Percentiles rank a stretch among this genome's conserved stretches.
phyloP scores from a whole-genome alignment of 2,113 vertebrate genomes.

The Notothenia coriiceps region DNA sequence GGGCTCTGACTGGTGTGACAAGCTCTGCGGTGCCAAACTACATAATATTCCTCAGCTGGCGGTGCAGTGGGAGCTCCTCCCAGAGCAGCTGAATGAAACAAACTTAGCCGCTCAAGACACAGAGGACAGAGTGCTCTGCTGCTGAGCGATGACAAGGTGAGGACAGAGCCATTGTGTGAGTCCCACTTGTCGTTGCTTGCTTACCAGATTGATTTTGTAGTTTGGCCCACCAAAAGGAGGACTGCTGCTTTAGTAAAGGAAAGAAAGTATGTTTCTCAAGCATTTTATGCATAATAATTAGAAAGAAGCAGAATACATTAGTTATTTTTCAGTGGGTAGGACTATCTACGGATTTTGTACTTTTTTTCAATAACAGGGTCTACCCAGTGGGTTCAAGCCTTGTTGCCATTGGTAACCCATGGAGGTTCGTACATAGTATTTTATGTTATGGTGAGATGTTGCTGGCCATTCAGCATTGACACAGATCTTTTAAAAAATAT shows the following conservation, averaged over 20 bases:
- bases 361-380: neutral
- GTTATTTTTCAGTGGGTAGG: neutral
- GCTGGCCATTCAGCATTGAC: no score
- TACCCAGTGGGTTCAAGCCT: neutral
- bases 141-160: constrained; percentile 35
- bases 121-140: constrained; percentile 15
- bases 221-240: neutral
- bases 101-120: constrained; percentile 16
- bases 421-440: no score
- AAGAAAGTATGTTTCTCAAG: neutral
- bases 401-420: neutral
- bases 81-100: constrained; percentile 34
- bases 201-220: constrained; percentile 13
- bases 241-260: no score
- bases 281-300: neutral
- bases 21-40: constrained; percentile 48
- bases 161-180: constrained; percentile 32
- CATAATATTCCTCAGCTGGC: constrained; percentile 44
- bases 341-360: no score
- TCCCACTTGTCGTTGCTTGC: constrained; percentile 1
- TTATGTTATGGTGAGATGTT: no score
- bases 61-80: constrained; percentile 42
- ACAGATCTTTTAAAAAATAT: no score
- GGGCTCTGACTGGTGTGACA: constrained; percentile 44
- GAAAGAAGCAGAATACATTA: neutral